Conservation (phyloP, 2,797 vertebrate genomes). For the Enteromius thamalakanensis region DNA sequence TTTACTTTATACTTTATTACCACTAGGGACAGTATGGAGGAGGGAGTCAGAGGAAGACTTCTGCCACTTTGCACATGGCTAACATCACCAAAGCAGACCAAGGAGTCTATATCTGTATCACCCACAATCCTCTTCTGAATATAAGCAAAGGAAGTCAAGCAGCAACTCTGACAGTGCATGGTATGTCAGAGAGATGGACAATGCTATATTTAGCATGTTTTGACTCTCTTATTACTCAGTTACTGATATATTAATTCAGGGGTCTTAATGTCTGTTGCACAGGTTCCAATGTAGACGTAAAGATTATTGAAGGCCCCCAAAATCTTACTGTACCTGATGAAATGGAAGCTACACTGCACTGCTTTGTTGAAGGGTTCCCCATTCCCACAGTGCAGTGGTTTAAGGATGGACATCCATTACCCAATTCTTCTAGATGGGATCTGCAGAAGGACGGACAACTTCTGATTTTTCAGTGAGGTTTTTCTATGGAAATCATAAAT, state of each 20-base stretch:
- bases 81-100: conserved; percentile 75
- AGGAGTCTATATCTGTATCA: conserved; percentile 75
- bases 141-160: conserved; percentile 70
- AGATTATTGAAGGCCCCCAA: conserved; percentile 73
- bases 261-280: conserved; percentile 1
- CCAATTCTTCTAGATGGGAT: conserved; percentile 67
- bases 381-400: conserved; percentile 80
- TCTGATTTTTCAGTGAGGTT: conserved; percentile 76
- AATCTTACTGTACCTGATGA: conserved; percentile 75
- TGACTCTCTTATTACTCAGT: background rate
- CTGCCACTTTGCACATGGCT: conserved; percentile 74
- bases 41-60: conserved; percentile 76
- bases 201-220: background rate
- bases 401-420: conserved; percentile 75
- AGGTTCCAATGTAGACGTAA: conserved; percentile 52
- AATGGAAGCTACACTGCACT: conserved; percentile 73
- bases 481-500: background rate
- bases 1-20: background rate
- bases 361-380: conserved; percentile 73
- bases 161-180: conserved; percentile 73
- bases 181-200: conserved; percentile 57
- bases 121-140: conserved; percentile 73
- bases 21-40: conserved; percentile 79
- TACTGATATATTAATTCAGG: background rate
- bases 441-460: conserved; percentile 77